Base-by-base conservation (phyloP, 2,797 vertebrate genomes). In the Arrhamphus sclerolepis region DNA sequence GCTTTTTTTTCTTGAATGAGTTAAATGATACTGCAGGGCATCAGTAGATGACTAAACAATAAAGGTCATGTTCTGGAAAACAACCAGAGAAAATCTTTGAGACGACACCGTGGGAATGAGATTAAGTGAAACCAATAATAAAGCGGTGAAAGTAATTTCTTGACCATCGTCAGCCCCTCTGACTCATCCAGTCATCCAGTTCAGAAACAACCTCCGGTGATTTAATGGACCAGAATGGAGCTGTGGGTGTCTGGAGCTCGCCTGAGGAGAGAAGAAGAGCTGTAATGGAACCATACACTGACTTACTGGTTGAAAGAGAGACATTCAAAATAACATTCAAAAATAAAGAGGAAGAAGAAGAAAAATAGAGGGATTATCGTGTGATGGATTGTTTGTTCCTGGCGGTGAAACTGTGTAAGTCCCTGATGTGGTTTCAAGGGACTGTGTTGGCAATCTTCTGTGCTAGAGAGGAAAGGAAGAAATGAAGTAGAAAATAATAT, bases 161-260 rank as follows among this genome's bases (percentile, higher is more conserved):
- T 16, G 17, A 40, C n/a, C 48, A 13, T 21, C 18, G 40, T 34
- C 13, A 14, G 20, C 4, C 41, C n/a, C 18, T 10, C 42, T 11
- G 43, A 39, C 28, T 38, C 18, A 52, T 53, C 51, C 67, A 63
- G 46, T 68, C 66, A 60, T 19, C 29, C 73, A 46, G 57, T 11
- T 51, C 68, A 65, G 71, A 79, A 66, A 65, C 72, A 73, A 73
- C 73, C 46, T 26, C 24, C 41, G 69, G 49, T 31, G 39, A 66
- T 42, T 65, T 85, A 84, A 80, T 76, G 70, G 56, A 47, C 61
- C 72, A 62, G 71, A 78, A 72, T 77, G 65, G 65, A 75, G 61
- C 67, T 20, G 39, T 66, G 57, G 69, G 71, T 70, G 57, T 78
- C 77, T 78, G 70, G 47, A 63, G 66, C 59, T 40, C 1, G 34